phyloP scores from a whole-genome alignment of 2,113 vertebrate species.

The Lota lota region DNA sequence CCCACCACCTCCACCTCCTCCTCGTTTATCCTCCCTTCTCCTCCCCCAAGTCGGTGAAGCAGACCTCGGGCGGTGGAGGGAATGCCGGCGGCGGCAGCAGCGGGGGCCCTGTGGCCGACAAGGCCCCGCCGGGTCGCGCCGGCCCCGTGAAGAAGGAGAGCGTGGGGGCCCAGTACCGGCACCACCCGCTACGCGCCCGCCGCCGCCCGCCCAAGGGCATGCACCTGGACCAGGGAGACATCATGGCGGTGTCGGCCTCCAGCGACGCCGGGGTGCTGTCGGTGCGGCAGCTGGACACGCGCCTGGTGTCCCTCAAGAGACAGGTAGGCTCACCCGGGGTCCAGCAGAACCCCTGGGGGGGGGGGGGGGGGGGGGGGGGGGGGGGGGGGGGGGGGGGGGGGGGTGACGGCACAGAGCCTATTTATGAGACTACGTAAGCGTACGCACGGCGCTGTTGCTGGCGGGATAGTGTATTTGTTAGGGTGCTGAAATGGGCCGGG shows the following conservation, averaged over 20 bases:
- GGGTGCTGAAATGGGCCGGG: no score
- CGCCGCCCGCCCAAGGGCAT: constrained; percentile 89
- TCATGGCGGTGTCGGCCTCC: constrained; percentile 76
- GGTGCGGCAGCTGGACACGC: constrained; percentile 81
- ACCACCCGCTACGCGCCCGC: constrained; percentile 82
- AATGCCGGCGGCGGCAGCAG: constrained; percentile 13
- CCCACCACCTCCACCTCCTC: no score
- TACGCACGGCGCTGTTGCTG: no score
- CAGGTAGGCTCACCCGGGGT: constrained; percentile 68
- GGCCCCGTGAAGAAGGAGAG: constrained; percentile 82
- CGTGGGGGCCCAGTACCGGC: constrained; percentile 83
- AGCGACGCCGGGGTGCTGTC: constrained; percentile 78
- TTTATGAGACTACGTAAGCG: no score
- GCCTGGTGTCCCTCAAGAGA: constrained; percentile 88
- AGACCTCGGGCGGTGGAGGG: constrained; percentile 38
- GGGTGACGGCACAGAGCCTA: no score
- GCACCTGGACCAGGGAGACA: constrained; percentile 84
- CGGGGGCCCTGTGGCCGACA: constrained; percentile 44
- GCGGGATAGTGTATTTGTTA: no score
- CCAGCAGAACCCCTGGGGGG: no score
- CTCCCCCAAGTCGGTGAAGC: constrained; percentile 57
- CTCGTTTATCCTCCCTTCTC: not conserved
- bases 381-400: no score
- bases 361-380: no score
- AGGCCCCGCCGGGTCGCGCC: constrained; percentile 52